Evolutionary conservation across 1,140 invertebrate genomes (phyloP), one percentile per base, ranked within the genome.

Genomic region (Chironomus striatipennis): DNA sequence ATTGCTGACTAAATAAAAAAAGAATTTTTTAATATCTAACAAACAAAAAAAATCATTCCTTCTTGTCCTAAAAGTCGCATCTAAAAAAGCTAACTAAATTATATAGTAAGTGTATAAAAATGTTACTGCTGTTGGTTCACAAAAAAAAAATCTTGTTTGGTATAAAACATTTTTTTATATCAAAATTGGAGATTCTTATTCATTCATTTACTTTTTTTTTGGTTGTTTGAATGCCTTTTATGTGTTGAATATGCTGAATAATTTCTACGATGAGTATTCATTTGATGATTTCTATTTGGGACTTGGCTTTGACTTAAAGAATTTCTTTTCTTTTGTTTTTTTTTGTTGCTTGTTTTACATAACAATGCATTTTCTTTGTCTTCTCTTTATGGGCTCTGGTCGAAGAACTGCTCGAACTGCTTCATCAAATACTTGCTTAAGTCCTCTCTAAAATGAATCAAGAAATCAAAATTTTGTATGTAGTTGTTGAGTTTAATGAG

Each of bases 351-450:
- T 43, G 3, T 76, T 84, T 90, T 94, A 95, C 87, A 95, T 90
- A 80, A 96, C 87, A 84, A 88, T 88, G 87, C 94, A 97, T 84
- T 95, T 96, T 85, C 93, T 89, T 87, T 96, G 94, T 84, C 93
- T 88, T 82, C 94, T 88, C 84, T 95, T 95, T 79, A 93, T 90
- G 42, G 94, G 94, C 84, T 96, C 93, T 70, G 96, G 96, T 86
- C 94, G 89, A 79, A 98, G 85, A 73, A 98, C 96, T 70, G 96
- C 94, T 78, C 96, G 86, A 34, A 98, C 96, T 34, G 96, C 95
- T 87, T 98, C 96, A 80, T 98, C 96, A 86, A 98, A 98, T 72
- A 98, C 96, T 90, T 95, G 83, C 42, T 79, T 79, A 9, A 47
- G 15, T 75, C 65, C 34, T 70, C 20, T 75, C 34, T 76, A 17